Conservation (phyloP, 2,797 vertebrate species). For the Poeciliopsis infans region DNA sequence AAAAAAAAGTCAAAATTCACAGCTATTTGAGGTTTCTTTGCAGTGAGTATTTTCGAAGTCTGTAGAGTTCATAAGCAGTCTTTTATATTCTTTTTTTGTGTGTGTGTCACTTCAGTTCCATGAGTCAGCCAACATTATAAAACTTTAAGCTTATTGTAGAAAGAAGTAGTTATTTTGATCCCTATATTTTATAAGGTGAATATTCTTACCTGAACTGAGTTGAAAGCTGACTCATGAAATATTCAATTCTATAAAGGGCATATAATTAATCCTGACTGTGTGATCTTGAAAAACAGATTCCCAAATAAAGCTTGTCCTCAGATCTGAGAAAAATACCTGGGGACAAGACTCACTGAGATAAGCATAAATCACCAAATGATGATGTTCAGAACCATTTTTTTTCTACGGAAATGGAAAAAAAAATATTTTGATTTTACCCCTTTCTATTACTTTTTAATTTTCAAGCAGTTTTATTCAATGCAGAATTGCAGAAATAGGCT, state of each 20-base stretch:
- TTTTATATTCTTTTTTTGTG: not conserved
- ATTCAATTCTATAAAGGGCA: not conserved
- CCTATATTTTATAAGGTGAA: not conserved
- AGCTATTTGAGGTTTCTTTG: not conserved
- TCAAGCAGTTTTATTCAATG: constrained; percentile 1
- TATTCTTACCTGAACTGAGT: not conserved
- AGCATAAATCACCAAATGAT: not conserved
- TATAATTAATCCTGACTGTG: not conserved
- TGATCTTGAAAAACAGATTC: constrained; percentile 1
- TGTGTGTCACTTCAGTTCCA: not conserved
- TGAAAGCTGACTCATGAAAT: not conserved
- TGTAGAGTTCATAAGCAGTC: not conserved
- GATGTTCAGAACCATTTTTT: not conserved
- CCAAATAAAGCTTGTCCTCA: not conserved
- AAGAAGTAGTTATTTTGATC: not conserved
- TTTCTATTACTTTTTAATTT: not conserved
- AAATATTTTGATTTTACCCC: too few species aligned
- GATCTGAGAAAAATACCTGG: not conserved
- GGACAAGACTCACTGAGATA: not conserved
- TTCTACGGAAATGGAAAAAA: not conserved
- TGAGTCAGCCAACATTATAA: not conserved
- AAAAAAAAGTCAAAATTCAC: not conserved
- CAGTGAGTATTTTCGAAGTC: not conserved
- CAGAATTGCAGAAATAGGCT: not conserved
- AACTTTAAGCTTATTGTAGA: not conserved